A percentile compares a stretch with the other conserved stretches of the same genome.
These are phyloP conservation scores for Campylomormyrus tamandua DNA, from an alignment of 2,113 vertebrate species.

Conservation along the genomic window DNA sequence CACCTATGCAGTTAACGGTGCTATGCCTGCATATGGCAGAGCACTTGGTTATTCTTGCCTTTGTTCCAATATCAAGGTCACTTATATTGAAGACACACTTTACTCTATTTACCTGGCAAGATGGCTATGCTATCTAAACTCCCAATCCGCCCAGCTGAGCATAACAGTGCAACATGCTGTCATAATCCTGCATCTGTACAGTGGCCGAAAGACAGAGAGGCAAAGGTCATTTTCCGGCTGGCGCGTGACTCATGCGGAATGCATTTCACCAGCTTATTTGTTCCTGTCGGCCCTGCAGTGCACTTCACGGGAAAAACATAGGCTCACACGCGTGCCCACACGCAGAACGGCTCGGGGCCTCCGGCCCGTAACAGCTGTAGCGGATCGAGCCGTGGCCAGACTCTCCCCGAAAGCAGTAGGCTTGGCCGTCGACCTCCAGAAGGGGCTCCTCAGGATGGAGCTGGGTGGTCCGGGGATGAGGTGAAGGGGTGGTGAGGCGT, in stretches of 20 bases:
- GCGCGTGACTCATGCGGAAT: conserved; percentile 17
- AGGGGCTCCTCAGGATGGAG: background rate
- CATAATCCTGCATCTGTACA: conserved; percentile 12
- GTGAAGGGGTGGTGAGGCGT: background rate
- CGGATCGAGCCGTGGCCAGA: conserved; percentile 24
- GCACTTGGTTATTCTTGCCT: background rate
- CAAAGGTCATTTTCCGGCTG: conserved; percentile 21
- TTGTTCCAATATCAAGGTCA: background rate
- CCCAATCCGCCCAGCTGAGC: background rate
- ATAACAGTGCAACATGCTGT: background rate
- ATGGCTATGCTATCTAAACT: background rate
- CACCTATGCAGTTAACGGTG: background rate
- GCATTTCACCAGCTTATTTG: conserved; percentile 10
- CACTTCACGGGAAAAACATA: background rate
- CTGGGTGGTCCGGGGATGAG: background rate
- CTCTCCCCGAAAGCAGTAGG: conserved; percentile 16
- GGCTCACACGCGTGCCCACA: conserved; percentile 5
- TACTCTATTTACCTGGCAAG: background rate
- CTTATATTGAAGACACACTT: background rate
- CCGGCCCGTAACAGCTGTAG: conserved; percentile 25
- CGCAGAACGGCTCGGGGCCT: background rate
- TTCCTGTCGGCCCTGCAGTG: background rate
- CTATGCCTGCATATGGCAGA: background rate
- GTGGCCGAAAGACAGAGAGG: conserved; percentile 18
- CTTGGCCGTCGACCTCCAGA: background rate